phyloP scores from a whole-genome alignment of 53 echinoderm and acorn worm species.

The Actinopyga echinites region DNA sequence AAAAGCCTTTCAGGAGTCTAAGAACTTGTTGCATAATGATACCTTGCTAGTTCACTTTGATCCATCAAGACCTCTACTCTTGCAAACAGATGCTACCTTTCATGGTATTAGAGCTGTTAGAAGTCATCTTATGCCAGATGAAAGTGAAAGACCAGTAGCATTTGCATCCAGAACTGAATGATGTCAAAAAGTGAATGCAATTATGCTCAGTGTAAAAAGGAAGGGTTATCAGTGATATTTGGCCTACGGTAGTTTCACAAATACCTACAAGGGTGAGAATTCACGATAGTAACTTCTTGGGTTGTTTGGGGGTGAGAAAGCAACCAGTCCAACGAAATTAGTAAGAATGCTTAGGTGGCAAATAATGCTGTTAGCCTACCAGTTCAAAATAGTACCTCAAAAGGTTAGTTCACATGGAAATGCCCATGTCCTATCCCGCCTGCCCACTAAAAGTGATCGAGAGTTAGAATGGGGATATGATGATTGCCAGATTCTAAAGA shows the following conservation, averaged over 20 bases:
- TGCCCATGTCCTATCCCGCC: conserved; percentile 45
- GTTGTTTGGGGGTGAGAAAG: conserved; percentile 45
- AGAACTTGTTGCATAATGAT: conserved; percentile 19
- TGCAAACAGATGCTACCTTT: conserved; percentile 58
- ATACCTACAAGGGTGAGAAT: conserved; percentile 56
- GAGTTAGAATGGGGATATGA: background rate
- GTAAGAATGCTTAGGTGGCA: conserved; percentile 66
- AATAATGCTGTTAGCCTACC: conserved; percentile 56
- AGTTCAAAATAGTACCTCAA: conserved; percentile 48
- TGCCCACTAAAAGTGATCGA: conserved; percentile 25
- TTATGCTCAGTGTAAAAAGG: conserved; percentile 61
- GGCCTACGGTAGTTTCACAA: conserved; percentile 66
- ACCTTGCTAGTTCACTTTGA: conserved; percentile 22
- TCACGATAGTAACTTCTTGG: conserved; percentile 61
- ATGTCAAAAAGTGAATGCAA: conserved; percentile 53
- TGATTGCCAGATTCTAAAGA: background rate
- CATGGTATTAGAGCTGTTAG: conserved; percentile 56
- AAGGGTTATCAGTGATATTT: conserved; percentile 64
- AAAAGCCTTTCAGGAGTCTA: conserved; percentile 20
- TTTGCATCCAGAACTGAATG: conserved; percentile 66
- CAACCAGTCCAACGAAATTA: conserved; percentile 51
- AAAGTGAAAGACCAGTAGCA: conserved; percentile 47
- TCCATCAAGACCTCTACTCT: conserved; percentile 36
- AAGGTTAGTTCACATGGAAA: conserved; percentile 8
- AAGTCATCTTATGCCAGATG: conserved; percentile 48